Conservation (phyloP, 1,140 invertebrate species). For the Scaptomyza graminum region DNA sequence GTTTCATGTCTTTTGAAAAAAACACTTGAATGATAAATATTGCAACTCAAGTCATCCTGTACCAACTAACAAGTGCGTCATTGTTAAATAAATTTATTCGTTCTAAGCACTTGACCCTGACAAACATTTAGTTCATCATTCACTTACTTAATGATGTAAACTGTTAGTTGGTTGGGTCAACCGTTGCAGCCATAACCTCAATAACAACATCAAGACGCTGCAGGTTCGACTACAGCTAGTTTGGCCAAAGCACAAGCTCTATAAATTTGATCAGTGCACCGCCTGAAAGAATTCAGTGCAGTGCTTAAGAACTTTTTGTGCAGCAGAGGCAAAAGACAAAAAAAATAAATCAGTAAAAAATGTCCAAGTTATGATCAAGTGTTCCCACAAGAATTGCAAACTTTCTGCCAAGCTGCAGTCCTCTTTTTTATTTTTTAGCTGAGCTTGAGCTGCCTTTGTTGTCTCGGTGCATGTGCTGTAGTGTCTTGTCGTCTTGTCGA, state of each 20-base stretch:
- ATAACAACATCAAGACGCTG: conserved; percentile 21
- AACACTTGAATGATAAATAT: too few species aligned
- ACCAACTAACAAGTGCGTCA: too few species aligned
- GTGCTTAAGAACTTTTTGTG: conserved; percentile 24
- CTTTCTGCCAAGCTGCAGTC: conserved; percentile 50
- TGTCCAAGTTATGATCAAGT: conserved; percentile 80
- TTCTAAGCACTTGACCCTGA: not conserved
- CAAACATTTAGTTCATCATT: conserved; percentile 22
- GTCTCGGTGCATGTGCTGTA: conserved; percentile 48
- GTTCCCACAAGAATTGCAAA: conserved; percentile 81
- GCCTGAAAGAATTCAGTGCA: conserved; percentile 46
- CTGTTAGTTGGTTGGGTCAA: conserved; percentile 44
- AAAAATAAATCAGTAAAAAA: conserved; percentile 78
- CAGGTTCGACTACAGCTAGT: not conserved
- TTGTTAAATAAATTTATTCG: too few species aligned
- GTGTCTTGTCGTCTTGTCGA: conserved; percentile 64
- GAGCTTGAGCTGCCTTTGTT: conserved; percentile 57
- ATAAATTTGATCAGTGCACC: conserved; percentile 58
- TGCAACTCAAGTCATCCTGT: too few species aligned
- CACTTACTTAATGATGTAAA: conserved; percentile 23
- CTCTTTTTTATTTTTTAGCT: not conserved
- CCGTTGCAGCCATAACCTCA: conserved; percentile 43
- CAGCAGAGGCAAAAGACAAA: conserved; percentile 25
- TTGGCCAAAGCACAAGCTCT: conserved; percentile 18
- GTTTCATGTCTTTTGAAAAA: too few species aligned